phyloP scores from a whole-genome alignment of 2,888 invertebrate genomes.

The Lasioglossum calceatum region DNA sequence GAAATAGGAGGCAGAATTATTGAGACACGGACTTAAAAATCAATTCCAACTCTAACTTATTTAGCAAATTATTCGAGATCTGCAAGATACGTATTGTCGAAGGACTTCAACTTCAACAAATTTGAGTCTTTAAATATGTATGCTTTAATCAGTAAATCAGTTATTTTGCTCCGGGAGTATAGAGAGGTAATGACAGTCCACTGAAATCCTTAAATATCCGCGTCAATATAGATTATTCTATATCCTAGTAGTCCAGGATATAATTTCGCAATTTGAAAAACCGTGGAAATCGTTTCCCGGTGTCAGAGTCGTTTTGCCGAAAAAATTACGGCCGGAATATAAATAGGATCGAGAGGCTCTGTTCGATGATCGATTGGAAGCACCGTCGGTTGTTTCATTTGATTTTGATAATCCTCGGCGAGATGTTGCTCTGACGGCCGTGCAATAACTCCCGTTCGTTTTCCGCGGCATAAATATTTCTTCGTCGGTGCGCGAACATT shows the following conservation, averaged over 20 bases:
- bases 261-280: neutral
- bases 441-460: neutral
- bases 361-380: constrained; percentile 12
- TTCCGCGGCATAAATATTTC: neutral
- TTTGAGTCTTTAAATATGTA: neutral
- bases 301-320: neutral
- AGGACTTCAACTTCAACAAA: neutral
- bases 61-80: no score
- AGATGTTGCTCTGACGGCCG: neutral
- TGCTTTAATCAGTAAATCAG: neutral
- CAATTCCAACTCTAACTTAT: no score
- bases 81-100: neutral
- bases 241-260: neutral
- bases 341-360: neutral
- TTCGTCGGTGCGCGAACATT: constrained; percentile 15
- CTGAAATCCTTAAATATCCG: neutral
- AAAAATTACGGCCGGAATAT: neutral
- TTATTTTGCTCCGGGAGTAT: neutral
- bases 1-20: no score
- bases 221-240: neutral
- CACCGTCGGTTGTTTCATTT: neutral
- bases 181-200: neutral
- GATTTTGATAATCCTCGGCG: neutral
- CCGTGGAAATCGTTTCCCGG: neutral
- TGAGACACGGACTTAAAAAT: neutral